These are phyloP conservation scores for Anoplolepis gracilipes DNA, from an alignment of 1,140 invertebrate genomes.

Conservation along the genomic window DNA sequence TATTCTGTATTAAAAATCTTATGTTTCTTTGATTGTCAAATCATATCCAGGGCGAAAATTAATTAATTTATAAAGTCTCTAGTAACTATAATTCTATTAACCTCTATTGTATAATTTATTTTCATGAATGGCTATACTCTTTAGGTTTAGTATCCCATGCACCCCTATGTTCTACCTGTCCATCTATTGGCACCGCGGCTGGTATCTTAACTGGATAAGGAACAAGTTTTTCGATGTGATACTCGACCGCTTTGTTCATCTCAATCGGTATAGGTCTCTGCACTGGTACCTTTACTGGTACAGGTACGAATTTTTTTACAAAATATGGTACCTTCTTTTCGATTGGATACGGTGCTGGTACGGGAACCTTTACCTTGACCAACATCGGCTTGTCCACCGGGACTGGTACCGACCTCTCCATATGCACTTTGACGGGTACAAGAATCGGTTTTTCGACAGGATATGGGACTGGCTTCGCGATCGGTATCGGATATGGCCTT, in stretches of 20 bases:
- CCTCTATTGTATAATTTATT: not conserved
- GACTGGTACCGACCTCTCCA: constrained; percentile 88
- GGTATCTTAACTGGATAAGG: constrained; percentile 88
- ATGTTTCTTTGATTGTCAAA: not conserved
- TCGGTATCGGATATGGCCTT: constrained; percentile 80
- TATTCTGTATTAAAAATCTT: not conserved
- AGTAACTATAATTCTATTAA: not conserved
- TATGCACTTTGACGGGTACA: constrained; percentile 87
- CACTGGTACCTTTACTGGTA: constrained; percentile 87
- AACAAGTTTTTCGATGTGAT: constrained; percentile 89
- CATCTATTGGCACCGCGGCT: constrained; percentile 87
- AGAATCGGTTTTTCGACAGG: constrained; percentile 87
- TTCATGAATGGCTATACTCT: not conserved
- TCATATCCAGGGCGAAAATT: not conserved
- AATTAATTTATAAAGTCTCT: constrained; percentile 8
- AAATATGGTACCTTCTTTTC: constrained; percentile 88
- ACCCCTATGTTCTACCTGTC: not conserved
- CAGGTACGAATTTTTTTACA: constrained; percentile 88
- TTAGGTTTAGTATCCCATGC: not conserved
- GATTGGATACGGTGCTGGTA: constrained; percentile 88
- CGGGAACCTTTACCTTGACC: constrained; percentile 88
- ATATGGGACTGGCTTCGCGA: constrained; percentile 81
- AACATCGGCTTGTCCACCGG: constrained; percentile 86
- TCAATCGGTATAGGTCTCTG: constrained; percentile 87
- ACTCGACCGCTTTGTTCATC: constrained; percentile 86